Conservation (phyloP, 2,113 vertebrate species). For the Onychostoma macrolepis region DNA sequence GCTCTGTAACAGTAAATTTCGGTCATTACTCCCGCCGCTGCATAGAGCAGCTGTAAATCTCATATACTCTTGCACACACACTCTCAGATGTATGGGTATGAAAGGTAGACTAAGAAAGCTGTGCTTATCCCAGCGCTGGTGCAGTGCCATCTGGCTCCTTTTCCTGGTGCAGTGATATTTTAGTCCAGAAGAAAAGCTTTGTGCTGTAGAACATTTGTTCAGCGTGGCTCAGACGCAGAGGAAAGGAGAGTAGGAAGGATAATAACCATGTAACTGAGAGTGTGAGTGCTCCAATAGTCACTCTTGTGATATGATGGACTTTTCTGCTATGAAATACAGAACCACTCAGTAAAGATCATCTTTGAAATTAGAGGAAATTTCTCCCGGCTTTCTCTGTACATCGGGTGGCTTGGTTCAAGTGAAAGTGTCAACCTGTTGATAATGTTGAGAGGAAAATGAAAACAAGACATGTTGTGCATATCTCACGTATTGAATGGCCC, state of each 20-base stretch:
- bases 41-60: constrained; percentile 57
- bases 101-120: constrained; percentile 57
- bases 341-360: constrained; percentile 59
- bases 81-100: constrained; percentile 22
- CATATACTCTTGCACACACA: constrained; percentile 42
- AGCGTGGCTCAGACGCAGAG: constrained; percentile 26
- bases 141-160: constrained; percentile 54
- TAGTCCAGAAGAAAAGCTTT: constrained; percentile 46
- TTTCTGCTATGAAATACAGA: constrained; percentile 56
- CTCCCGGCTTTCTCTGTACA: neutral
- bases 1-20: constrained; percentile 24
- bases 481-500: neutral
- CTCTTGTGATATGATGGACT: constrained; percentile 33
- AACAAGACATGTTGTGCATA: neutral
- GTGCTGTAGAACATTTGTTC: constrained; percentile 42
- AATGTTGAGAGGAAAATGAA: neutral
- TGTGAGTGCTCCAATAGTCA: constrained; percentile 42
- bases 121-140: constrained; percentile 48
- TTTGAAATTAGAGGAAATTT: constrained; percentile 54
- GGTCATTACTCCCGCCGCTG: constrained; percentile 13
- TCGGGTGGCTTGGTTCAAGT: neutral
- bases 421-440: constrained; percentile 35
- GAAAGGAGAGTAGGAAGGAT: neutral
- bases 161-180: constrained; percentile 50
- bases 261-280: constrained; percentile 8